Evolutionary conservation across 2,888 invertebrate species (phyloP), one percentile per base, ranked within the genome.

Genomic region (Ditylenchus weischeri): DNA sequence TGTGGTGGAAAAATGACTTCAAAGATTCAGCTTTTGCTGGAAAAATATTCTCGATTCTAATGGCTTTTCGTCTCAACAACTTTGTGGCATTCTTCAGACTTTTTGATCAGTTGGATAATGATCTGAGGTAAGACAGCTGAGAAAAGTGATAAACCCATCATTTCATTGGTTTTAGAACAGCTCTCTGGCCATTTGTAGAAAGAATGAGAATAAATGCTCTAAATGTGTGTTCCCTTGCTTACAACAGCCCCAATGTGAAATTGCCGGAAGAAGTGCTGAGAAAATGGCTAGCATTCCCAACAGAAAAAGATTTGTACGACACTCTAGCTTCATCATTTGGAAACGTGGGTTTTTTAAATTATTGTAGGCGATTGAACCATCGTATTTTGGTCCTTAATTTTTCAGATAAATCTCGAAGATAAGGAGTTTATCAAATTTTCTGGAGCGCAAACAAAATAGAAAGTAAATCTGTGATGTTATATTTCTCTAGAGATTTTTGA

Each of bases 201-300:
- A 8, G 29, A 54, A 54, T 54, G 54, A 21, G 54, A 13, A 6
- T 15, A 23, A 54, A 54, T 23, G 54, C 4, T 11, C 54, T 54
- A 10, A 23, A 29, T 29, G 54, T 54, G 10, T 23, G 21, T 18
- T 54, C 54, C 54, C 21, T 54, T 5, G 54, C 54, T 13, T 54
- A 54, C 54, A 54, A 54, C 10, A 54, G 54, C 10, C 54, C 54
- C 29, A 54, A 54, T 10, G 54, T 54, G n/a, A 54, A 54, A 54
- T 29, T 54, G 13, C 54, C 54, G 11, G 54, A 54, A 54, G 54
- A 18, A 54, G 54, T 54, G 29, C 29, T 54, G 54, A 54, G 54
- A 18, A 54, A 54, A 54, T 54, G 54, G 54, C 54, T 54, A 54
- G 21, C 21, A 23, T 54, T 54, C 13, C 21, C 21, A 21, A 13